phyloP scores from a whole-genome alignment of 2,888 invertebrate genomes.

The Cantharis lateralis region DNA sequence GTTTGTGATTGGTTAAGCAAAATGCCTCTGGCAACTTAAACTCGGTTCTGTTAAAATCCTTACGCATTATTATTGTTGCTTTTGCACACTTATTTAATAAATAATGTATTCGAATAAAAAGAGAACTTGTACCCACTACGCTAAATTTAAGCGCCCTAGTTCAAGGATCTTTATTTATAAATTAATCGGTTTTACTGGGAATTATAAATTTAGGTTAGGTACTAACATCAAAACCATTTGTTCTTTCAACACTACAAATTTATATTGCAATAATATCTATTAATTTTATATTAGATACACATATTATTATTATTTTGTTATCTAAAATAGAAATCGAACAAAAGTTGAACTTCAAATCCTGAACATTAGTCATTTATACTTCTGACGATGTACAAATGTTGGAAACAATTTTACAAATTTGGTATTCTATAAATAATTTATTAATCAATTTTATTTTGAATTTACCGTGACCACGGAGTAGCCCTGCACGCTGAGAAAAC shows the following conservation, averaged over 20 bases:
- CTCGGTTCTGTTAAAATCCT: conserved; percentile 1
- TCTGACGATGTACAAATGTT: too few relatives aligned
- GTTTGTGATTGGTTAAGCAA: conserved; percentile 23
- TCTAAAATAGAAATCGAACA: not conserved
- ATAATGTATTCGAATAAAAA: not conserved
- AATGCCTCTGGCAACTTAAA: conserved; percentile 30
- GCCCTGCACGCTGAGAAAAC: too few relatives aligned
- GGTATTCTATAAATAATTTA: too few relatives aligned
- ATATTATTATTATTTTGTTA: not conserved
- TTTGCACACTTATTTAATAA: conserved; percentile 1
- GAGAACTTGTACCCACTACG: not conserved
- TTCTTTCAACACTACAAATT: not conserved
- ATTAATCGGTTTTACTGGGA: not conserved
- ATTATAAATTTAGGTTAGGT: not conserved
- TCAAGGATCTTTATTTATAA: conserved; percentile 7
- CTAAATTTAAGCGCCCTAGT: conserved; percentile 1
- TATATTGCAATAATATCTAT: not conserved
- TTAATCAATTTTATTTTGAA: too few relatives aligned
- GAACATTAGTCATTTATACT: too few relatives aligned
- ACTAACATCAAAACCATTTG: not conserved
- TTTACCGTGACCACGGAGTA: too few relatives aligned
- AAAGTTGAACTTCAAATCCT: not conserved
- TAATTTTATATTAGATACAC: not conserved
- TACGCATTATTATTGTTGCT: conserved; percentile 1
- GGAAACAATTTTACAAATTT: too few relatives aligned